phyloP scores from a whole-genome alignment of 35 echinoderm and acorn worm species.

The Strongylocentrotus purpuratus region DNA sequence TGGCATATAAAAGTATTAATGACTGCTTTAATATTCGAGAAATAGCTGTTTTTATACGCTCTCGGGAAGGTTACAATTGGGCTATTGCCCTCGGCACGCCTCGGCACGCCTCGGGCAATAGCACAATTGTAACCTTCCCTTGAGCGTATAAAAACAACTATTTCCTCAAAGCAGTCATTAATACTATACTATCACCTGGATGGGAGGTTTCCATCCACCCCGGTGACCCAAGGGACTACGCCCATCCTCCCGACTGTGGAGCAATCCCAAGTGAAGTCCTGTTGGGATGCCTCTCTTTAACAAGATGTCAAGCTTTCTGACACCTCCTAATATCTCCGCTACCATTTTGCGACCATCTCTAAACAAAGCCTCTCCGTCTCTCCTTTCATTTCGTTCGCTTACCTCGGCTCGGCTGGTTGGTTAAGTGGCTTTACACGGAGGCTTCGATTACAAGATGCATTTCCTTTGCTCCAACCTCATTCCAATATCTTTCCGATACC shows the following conservation, averaged over 20 bases:
- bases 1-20: too few species aligned
- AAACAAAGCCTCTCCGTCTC: slow-evolving; percentile 3
- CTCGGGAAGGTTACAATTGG: too few species aligned
- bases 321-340: slow-evolving; percentile 26
- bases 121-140: too few species aligned
- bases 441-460: slow-evolving; percentile 16
- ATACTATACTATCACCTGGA: not conserved
- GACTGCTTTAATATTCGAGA: too few species aligned
- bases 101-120: too few species aligned
- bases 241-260: not conserved
- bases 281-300: not conserved
- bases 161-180: too few species aligned
- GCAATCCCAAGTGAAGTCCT: not conserved
- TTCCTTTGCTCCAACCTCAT: not conserved
- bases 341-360: slow-evolving; percentile 34
- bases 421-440: slow-evolving; percentile 32
- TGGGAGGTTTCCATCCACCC: not conserved
- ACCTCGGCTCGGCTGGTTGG: not conserved
- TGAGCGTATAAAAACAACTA: too few species aligned
- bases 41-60: too few species aligned
- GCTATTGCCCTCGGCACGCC: too few species aligned
- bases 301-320: slow-evolving; percentile 17
- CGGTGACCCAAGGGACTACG: not conserved
- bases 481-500: not conserved
- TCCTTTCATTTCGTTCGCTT: not conserved